Base-by-base conservation (phyloP, 2,113 vertebrate genomes). In the Neofelis nebulosa region DNA sequence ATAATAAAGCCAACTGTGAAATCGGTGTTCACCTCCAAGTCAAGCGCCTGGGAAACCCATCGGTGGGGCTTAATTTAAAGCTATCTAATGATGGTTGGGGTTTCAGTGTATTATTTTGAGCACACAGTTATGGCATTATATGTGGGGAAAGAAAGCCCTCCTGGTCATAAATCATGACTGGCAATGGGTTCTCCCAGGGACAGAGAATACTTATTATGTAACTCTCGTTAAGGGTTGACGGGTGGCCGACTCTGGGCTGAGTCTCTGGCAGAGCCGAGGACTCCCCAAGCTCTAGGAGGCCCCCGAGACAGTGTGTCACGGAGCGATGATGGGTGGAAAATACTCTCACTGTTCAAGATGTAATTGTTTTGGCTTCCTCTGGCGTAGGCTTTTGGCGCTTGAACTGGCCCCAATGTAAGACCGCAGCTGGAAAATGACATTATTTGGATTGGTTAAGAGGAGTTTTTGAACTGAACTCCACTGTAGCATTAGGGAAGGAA, bases 291-390 rank as follows among this genome's bases (percentile, higher is more conserved):
- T 94, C 73, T 23, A 45, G 52, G 73, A 97, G 93, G 79, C 61
- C 89, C 95, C 57, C 1, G 86, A 96, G 98, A 78, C 61, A 7
- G 25, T 66, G 63, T 93, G 91, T 93, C 89, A 88, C 27, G 29
- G 4, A 8, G 82, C 68, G 83, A 79, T 19, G 45, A 93, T 25
- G 79, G 52, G 36, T 89, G 89, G 92, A 97, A 95, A 97, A 95
- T 61, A 85, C 91, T 86, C 88, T 94, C 61, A 23, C 31, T 1
- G 2, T 78, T 97, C 81, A 87, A 87, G 71, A 90, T 29, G 73
- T 83, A 94, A 87, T 93, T 93, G 68, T 74, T 97, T 97, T 97
- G 96, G 95, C 89, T 85, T 95, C 61, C 65, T 89, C 50, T 41
- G 41, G 25, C 5, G 78, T 96, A 48, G 95, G 81, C 71, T 96